phyloP scores from a whole-genome alignment of 1,140 invertebrate genomes.

The Apolygus lucorum region DNA sequence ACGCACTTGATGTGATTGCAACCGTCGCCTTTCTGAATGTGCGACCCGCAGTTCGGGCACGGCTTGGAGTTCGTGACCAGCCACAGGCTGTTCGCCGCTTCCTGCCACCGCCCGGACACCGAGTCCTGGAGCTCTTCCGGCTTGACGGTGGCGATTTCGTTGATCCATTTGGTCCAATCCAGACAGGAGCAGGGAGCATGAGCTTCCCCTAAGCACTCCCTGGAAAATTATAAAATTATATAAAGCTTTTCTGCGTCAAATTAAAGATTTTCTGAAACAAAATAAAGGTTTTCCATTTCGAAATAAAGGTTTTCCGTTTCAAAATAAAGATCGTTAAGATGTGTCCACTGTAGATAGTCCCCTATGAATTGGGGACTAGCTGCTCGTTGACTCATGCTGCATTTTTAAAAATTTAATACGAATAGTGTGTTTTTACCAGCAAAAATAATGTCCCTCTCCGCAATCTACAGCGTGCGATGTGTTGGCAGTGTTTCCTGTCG shows the following conservation, averaged over 20 bases:
- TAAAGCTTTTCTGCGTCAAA: too few species aligned
- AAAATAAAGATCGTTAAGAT: too few species aligned
- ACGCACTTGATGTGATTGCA: constrained; percentile 73
- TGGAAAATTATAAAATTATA: constrained; percentile 28
- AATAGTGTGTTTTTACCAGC: constrained; percentile 45
- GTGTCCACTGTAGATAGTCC: too few species aligned
- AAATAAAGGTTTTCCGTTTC: too few species aligned
- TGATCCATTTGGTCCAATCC: constrained; percentile 56
- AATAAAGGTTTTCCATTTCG: too few species aligned
- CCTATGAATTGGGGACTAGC: too few species aligned
- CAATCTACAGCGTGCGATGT: constrained; percentile 64
- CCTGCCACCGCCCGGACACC: constrained; percentile 51
- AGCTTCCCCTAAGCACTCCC: constrained; percentile 55
- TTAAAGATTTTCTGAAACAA: too few species aligned
- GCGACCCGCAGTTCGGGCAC: constrained; percentile 62
- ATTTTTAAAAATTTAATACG: not conserved
- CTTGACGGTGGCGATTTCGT: constrained; percentile 54
- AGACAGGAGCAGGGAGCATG: constrained; percentile 60
- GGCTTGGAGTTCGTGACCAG: constrained; percentile 65
- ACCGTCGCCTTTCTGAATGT: constrained; percentile 69
- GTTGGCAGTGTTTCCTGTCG: not conserved
- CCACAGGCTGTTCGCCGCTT: constrained; percentile 62
- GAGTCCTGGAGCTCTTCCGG: constrained; percentile 51
- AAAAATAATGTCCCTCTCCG: constrained; percentile 63
- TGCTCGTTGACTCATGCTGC: not conserved